Percentiles rank a stretch among this genome's conserved stretches.
phyloP scores from a whole-genome alignment of 2,797 vertebrate genomes.

The Sebastolobus alascanus region DNA sequence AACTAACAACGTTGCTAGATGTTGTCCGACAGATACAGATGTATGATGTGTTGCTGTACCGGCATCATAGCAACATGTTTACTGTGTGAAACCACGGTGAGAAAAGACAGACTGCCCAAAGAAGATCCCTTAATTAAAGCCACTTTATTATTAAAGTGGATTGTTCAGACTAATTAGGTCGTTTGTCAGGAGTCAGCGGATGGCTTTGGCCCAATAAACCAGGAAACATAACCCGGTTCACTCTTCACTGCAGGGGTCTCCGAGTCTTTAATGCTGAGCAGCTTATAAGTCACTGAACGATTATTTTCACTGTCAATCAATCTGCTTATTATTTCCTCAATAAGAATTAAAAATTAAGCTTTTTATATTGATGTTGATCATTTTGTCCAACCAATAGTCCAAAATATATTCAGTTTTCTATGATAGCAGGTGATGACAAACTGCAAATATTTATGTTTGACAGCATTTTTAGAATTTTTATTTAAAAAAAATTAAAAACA shows the following conservation, averaged over 20 bases:
- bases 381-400: background rate
- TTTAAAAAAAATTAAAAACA: background rate
- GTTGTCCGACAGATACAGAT: background rate
- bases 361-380: background rate
- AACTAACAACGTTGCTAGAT: background rate
- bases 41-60: background rate
- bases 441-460: background rate
- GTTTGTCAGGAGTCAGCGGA: constrained; percentile 42
- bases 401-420: background rate
- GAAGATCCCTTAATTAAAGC: constrained; percentile 51
- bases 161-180: constrained; percentile 54
- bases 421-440: background rate
- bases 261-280: background rate
- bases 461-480: background rate
- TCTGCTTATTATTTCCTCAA: background rate
- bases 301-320: background rate
- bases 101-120: constrained; percentile 14
- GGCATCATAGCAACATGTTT: constrained; percentile 1
- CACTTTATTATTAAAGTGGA: constrained; percentile 66
- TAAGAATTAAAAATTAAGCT: background rate
- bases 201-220: constrained; percentile 27
- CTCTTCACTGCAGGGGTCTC: background rate
- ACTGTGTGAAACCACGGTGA: constrained; percentile 3
- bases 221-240: constrained; percentile 17
- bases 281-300: background rate